A percentile compares a stretch with the other conserved stretches of the same genome.
Conservation (phyloP, 2,888 invertebrate genomes). For the Nesidiocoris tenuis region DNA sequence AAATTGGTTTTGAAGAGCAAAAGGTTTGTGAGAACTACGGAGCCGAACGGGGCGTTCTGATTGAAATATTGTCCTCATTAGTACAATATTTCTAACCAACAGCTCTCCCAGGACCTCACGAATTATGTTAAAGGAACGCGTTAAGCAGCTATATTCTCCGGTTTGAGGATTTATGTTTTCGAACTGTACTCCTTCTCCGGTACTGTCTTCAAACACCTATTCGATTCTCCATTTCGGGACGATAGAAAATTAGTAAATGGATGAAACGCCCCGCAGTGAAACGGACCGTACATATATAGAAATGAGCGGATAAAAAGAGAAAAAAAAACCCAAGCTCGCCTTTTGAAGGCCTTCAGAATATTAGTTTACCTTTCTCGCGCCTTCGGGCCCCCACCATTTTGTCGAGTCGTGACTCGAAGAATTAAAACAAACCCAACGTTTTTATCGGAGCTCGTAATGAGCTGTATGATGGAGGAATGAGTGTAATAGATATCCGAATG, state of each 20-base stretch:
- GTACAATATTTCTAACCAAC: slow-evolving; percentile 40
- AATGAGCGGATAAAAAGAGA: neutral
- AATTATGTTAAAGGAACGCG: slow-evolving; percentile 41
- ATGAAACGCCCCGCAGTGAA: slow-evolving; percentile 41
- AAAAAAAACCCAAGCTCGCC: neutral
- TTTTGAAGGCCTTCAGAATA: neutral
- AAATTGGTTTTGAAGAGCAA: slow-evolving; percentile 37
- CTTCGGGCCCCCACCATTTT: neutral
- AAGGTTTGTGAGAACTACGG: slow-evolving; percentile 1
- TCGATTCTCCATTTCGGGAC: slow-evolving; percentile 6
- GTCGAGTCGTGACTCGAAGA: slow-evolving; percentile 6
- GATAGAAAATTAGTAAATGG: slow-evolving; percentile 43
- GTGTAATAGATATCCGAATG: no score
- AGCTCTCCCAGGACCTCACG: slow-evolving; percentile 33
- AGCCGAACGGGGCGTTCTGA: slow-evolving; percentile 24
- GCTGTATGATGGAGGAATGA: neutral
- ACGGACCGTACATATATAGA: neutral
- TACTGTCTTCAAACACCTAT: neutral
- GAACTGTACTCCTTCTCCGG: slow-evolving; percentile 3
- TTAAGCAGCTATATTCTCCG: slow-evolving; percentile 37
- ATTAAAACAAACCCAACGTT: slow-evolving; percentile 7
- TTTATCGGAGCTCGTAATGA: slow-evolving; percentile 1
- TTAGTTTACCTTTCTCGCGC: slow-evolving; percentile 6
- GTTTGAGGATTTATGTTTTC: slow-evolving; percentile 33
- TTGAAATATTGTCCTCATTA: slow-evolving; percentile 41